Conservation (phyloP, 1,140 invertebrate species). For the Oryctes rhinoceros region DNA sequence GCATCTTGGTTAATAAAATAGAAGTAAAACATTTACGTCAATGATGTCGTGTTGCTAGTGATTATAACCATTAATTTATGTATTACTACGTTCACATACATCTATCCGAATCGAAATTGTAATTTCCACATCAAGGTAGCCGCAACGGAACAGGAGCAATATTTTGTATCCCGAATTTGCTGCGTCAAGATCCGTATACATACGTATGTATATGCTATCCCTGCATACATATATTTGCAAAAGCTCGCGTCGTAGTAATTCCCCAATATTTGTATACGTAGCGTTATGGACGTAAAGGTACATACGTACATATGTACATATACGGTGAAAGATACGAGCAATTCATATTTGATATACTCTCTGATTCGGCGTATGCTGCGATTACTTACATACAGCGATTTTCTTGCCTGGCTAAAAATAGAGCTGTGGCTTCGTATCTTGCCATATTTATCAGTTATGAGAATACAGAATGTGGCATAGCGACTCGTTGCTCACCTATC, state of each 20-base stretch:
- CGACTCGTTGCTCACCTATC: too few species aligned
- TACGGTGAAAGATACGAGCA: background rate
- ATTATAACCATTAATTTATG: too few species aligned
- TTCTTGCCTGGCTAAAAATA: background rate
- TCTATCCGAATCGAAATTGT: background rate
- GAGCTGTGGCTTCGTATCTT: background rate
- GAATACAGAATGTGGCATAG: too few species aligned
- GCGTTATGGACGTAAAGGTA: background rate
- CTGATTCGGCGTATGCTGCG: background rate
- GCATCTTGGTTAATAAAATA: too few species aligned
- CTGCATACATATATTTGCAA: background rate
- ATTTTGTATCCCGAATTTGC: background rate
- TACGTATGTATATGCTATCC: background rate
- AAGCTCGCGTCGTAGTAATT: background rate
- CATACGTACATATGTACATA: background rate
- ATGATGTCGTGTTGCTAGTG: too few species aligned
- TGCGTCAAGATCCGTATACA: background rate
- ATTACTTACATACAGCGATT: slow-evolving; percentile 1
- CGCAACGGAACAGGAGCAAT: background rate
- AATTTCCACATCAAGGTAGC: background rate
- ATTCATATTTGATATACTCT: background rate
- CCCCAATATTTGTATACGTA: background rate
- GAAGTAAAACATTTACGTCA: too few species aligned
- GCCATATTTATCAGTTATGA: too few species aligned
- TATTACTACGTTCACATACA: background rate